Evolutionary conservation across 2,113 vertebrate genomes (phyloP).

Genomic region (Sterna hirundo): DNA sequence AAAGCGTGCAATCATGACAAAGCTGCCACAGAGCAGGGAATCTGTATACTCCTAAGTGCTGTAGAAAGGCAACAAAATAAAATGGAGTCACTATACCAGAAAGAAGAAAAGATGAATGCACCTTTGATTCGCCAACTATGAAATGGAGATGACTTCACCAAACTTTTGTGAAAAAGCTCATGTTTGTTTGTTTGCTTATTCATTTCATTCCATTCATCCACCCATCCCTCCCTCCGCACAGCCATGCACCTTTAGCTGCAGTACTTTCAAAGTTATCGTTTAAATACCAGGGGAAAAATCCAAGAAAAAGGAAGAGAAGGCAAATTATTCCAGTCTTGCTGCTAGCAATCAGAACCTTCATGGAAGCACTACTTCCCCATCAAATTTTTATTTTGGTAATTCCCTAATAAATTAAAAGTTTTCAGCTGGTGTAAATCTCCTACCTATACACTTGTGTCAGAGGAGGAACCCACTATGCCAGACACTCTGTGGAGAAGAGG

Average conservation of each 20-base stretch:
- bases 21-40: background rate
- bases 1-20: background rate
- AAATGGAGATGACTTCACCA: background rate
- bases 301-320: background rate
- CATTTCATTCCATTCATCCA: background rate
- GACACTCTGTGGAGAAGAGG: background rate
- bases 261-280: background rate
- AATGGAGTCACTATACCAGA: background rate
- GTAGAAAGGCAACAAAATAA: background rate
- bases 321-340: background rate
- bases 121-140: background rate
- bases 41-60: background rate
- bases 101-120: background rate
- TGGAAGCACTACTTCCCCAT: background rate
- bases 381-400: background rate
- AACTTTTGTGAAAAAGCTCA: background rate
- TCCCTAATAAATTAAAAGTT: background rate
- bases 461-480: background rate
- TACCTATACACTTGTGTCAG: background rate
- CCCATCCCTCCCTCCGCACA: background rate
- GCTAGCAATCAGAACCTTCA: background rate
- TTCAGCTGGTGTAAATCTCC: background rate
- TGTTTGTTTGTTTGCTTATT: background rate
- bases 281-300: background rate
- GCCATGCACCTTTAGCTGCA: background rate